These are phyloP conservation scores for Dasyprocta punctata DNA, from an alignment of 2,113 vertebrate genomes.

Conservation along the genomic window DNA sequence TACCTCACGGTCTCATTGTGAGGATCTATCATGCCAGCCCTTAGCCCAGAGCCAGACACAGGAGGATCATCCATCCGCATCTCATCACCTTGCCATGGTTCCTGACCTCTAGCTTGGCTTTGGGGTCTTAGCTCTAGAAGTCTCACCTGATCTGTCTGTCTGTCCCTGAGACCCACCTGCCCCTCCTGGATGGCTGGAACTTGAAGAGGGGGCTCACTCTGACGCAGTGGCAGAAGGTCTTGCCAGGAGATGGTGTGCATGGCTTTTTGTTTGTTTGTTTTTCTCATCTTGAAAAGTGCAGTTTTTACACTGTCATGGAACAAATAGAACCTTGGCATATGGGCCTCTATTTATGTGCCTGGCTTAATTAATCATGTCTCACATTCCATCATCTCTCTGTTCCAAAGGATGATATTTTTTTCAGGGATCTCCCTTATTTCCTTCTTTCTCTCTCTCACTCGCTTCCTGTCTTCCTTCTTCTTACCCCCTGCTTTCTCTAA, in stretches of 20 bases:
- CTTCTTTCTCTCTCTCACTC: accelerated
- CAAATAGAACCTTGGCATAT: constrained; percentile 66
- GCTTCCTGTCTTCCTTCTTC: background rate
- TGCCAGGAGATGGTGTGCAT: background rate
- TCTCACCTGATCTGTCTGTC: background rate
- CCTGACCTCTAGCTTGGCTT: background rate
- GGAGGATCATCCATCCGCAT: background rate
- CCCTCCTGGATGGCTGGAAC: background rate
- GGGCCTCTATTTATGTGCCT: constrained; percentile 44
- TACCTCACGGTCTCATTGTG: background rate
- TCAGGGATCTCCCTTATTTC: background rate
- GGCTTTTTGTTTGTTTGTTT: constrained; percentile 64
- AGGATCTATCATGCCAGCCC: background rate
- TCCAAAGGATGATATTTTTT: background rate
- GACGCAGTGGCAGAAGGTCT: background rate
- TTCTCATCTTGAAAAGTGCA: constrained; percentile 14
- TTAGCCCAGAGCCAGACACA: background rate
- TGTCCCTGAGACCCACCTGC: background rate
- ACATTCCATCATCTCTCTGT: background rate
- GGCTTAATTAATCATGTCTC: background rate
- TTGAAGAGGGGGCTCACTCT: background rate
- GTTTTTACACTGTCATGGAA: constrained; percentile 48
- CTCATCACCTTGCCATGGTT: background rate
- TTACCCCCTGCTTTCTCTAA: background rate
- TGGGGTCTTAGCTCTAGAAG: background rate